phyloP scores from a whole-genome alignment of 2,888 invertebrate species.

The Leistus spinibarbis region DNA sequence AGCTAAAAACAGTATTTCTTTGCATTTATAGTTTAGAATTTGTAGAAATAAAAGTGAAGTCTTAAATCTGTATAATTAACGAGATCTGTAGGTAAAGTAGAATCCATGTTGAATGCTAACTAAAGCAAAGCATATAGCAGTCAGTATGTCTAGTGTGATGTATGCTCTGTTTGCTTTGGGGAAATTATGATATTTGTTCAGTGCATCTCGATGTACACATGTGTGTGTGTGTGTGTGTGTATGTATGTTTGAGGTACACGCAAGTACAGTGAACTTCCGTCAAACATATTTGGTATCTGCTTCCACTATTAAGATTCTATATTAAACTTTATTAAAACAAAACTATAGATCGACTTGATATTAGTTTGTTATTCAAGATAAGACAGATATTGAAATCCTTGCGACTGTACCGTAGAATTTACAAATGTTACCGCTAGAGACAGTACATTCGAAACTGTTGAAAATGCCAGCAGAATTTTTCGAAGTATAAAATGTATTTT shows the following conservation, averaged over 20 bases:
- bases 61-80: neutral
- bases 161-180: conserved; percentile 25
- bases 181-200: conserved; percentile 29
- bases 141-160: conserved; percentile 11
- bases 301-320: neutral
- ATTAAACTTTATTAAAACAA: neutral
- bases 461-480: too few species aligned
- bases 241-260: neutral
- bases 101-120: neutral
- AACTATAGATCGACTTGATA: too few species aligned
- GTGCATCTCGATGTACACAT: conserved; percentile 8
- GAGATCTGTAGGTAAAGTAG: neutral
- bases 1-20: too few species aligned
- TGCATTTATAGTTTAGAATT: too few species aligned
- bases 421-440: too few species aligned
- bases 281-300: neutral
- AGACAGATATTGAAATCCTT: too few species aligned
- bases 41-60: too few species aligned
- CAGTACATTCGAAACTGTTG: too few species aligned
- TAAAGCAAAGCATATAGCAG: neutral
- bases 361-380: too few species aligned
- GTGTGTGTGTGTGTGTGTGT: neutral
- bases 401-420: too few species aligned
- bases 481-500: too few species aligned
- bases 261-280: conserved; percentile 5